Evolutionary conservation across 2,888 invertebrate species (phyloP).

Genomic region (Protophormia terraenovae): DNA sequence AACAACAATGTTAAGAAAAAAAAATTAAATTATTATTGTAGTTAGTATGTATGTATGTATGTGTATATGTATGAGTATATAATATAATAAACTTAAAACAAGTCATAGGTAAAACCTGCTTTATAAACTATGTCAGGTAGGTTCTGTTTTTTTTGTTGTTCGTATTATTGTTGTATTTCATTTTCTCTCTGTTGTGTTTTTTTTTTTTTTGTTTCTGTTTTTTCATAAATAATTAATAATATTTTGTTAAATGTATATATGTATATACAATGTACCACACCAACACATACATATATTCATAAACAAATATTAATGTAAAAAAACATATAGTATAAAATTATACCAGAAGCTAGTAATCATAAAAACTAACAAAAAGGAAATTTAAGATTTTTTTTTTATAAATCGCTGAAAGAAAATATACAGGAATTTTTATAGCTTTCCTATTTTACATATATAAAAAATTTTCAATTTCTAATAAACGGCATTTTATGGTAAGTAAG

Average conservation of each 20-base stretch:
- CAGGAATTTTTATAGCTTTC: not conserved
- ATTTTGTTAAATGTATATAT: constrained; percentile 24
- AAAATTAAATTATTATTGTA: constrained; percentile 9
- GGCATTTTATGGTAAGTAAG: not conserved
- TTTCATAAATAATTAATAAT: constrained; percentile 63
- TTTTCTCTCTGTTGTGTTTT: constrained; percentile 1
- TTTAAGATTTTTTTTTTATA: not conserved
- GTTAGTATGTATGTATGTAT: not conserved
- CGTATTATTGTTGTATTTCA: constrained; percentile 9
- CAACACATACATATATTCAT: not conserved
- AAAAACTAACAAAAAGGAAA: not conserved
- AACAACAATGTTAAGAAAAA: not conserved
- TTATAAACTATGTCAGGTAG: constrained; percentile 57
- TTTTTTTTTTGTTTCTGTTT: constrained; percentile 36
- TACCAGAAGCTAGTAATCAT: not conserved
- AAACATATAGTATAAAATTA: not conserved
- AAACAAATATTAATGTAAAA: not conserved
- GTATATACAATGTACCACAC: not conserved
- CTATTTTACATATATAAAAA: too few relatives aligned
- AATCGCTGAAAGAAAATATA: not conserved
- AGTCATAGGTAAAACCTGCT: constrained; percentile 52
- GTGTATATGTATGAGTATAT: not conserved
- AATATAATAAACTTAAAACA: constrained; percentile 29
- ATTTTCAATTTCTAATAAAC: not conserved
- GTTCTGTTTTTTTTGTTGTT: constrained; percentile 1